Evolutionary conservation across 1,140 invertebrate species (phyloP).

Genomic region (Drosophila erecta): DNA sequence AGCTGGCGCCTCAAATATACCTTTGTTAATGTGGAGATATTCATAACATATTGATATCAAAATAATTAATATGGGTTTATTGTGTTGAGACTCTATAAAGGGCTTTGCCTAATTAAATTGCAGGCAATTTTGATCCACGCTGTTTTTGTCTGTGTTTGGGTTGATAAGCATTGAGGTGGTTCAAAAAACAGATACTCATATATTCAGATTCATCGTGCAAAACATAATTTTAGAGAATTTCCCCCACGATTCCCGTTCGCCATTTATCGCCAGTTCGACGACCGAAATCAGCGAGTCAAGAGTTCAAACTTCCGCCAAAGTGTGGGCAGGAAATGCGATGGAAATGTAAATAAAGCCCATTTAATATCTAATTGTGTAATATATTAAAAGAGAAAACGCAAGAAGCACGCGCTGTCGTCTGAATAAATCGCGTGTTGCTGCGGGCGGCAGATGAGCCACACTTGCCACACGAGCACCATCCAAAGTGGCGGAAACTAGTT

Average conservation of each 20-base stretch:
- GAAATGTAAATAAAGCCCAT: constrained; percentile 73
- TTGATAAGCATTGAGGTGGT: too few relatives aligned
- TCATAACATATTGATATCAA: not conserved
- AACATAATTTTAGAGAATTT: constrained; percentile 15
- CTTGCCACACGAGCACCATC: not conserved
- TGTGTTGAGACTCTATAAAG: too few relatives aligned
- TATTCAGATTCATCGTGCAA: not conserved
- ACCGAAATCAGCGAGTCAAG: constrained; percentile 54
- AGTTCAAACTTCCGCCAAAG: constrained; percentile 63
- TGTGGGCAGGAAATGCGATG: constrained; percentile 66
- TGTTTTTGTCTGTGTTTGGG: too few relatives aligned
- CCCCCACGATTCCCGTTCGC: constrained; percentile 4
- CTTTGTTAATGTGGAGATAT: not conserved
- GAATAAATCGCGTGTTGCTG: constrained; percentile 56
- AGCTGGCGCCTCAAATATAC: not conserved
- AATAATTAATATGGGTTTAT: not conserved
- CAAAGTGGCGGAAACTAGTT: constrained; percentile 39
- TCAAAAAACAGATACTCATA: too few relatives aligned
- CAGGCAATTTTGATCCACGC: too few relatives aligned
- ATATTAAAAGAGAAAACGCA: constrained; percentile 67
- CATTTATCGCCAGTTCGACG: constrained; percentile 33
- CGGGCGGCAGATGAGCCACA: constrained; percentile 50
- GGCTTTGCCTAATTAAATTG: too few relatives aligned
- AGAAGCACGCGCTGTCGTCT: constrained; percentile 24
- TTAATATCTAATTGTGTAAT: constrained; percentile 70